Evolutionary conservation across 35 echinoderm and acorn worm genomes (phyloP).

Genomic region (Ophiothrix spiculata): DNA sequence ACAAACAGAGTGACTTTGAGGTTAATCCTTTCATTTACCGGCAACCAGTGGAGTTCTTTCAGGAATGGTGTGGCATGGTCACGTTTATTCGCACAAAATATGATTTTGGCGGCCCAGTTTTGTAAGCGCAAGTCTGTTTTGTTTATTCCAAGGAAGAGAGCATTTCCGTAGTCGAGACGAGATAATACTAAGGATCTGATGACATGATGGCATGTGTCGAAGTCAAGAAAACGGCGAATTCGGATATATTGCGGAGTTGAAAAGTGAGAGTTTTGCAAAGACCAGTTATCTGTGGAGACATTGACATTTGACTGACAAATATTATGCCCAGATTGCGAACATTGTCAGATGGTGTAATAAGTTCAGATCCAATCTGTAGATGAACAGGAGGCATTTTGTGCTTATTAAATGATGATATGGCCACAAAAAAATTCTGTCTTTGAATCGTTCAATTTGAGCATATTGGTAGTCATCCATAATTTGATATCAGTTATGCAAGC

Average conservation of each 20-base stretch:
- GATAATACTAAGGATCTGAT: background rate
- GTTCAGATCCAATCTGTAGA: slow-evolving; percentile 5
- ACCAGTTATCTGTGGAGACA: slow-evolving; percentile 10
- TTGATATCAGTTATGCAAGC: slow-evolving; percentile 37
- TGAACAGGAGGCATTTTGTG: background rate
- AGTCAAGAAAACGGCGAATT: background rate
- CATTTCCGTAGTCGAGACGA: slow-evolving; percentile 12
- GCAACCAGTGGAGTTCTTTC: no score
- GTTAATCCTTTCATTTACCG: no score
- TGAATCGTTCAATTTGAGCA: slow-evolving; percentile 12
- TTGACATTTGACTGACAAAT: background rate
- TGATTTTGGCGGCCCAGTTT: no score
- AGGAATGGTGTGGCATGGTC: no score
- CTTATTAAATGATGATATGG: slow-evolving; percentile 16
- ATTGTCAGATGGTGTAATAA: background rate
- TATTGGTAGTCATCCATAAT: slow-evolving; percentile 21
- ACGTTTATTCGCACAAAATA: no score
- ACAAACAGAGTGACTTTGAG: no score
- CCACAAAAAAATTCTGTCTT: slow-evolving; percentile 27
- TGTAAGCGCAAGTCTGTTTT: background rate
- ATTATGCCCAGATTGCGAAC: slow-evolving; percentile 7
- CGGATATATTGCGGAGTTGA: background rate
- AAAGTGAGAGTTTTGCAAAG: background rate
- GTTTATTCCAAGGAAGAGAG: background rate
- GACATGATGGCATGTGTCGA: slow-evolving; percentile 11